Evolutionary conservation across 2,113 vertebrate species (phyloP).

Genomic region (Rafetus swinhoei): DNA sequence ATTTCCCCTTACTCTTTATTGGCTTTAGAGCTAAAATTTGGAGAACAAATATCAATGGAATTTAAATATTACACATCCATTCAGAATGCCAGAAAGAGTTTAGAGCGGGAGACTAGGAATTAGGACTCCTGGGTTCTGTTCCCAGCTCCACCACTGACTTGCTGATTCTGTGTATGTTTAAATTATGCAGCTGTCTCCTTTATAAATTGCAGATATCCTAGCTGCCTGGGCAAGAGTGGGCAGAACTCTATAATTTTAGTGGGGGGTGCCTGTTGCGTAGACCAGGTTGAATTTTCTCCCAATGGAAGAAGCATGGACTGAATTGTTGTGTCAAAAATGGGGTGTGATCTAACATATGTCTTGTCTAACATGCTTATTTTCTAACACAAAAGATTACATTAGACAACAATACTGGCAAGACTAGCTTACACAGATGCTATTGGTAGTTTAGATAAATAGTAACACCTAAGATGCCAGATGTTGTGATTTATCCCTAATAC

Average conservation of each 20-base stretch:
- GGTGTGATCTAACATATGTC: background rate
- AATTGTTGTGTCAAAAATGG: background rate
- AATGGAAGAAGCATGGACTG: background rate
- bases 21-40: background rate
- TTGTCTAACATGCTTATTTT: background rate
- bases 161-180: background rate
- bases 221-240: background rate
- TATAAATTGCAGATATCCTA: background rate
- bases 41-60: background rate
- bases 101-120: background rate
- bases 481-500: slow-evolving; percentile 54
- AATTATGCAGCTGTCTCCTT: background rate
- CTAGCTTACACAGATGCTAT: slow-evolving; percentile 65
- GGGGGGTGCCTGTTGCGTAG: background rate
- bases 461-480: slow-evolving; percentile 75
- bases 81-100: background rate
- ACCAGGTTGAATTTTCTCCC: background rate
- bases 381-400: slow-evolving; percentile 2
- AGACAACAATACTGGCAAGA: slow-evolving; percentile 40
- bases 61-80: background rate
- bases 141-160: background rate
- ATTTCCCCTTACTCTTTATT: background rate
- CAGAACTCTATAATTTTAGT: background rate
- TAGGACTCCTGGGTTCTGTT: background rate
- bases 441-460: slow-evolving; percentile 62